Percentiles rank a stretch among this genome's conserved stretches.
Conservation (phyloP, 2,888 invertebrate genomes). For the Quadroppia sp. region DNA sequence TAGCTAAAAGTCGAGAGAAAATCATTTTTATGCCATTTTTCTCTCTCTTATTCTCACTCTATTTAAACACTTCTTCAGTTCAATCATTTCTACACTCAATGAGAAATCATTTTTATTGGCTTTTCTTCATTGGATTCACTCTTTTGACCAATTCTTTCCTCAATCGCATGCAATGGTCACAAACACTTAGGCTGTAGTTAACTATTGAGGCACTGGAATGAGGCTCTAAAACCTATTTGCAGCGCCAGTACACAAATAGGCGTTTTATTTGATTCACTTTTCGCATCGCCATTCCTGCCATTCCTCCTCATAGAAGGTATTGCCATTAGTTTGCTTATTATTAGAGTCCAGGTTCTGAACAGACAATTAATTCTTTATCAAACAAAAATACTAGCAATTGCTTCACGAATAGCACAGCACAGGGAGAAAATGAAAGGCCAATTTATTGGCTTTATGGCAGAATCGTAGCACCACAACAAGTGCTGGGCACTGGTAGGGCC, state of each 20-base stretch:
- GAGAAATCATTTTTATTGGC: too few relatives aligned
- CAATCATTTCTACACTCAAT: neutral
- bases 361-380: slow-evolving; percentile 26
- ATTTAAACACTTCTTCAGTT: slow-evolving; percentile 9
- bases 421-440: neutral
- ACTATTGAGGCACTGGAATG: neutral
- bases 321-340: slow-evolving; percentile 10
- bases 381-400: slow-evolving; percentile 25
- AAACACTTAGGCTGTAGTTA: neutral
- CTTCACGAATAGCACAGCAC: neutral
- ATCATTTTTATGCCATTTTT: slow-evolving; percentile 16
- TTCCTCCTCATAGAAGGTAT: slow-evolving; percentile 4
- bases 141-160: neutral
- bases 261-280: neutral
- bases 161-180: neutral
- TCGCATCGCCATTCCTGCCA: neutral
- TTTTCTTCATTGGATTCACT: slow-evolving; percentile 6
- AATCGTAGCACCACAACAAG: neutral
- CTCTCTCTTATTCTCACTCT: neutral
- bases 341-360: slow-evolving; percentile 12
- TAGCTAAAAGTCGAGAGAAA: slow-evolving; percentile 3
- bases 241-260: slow-evolving; percentile 19
- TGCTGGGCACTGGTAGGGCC: neutral
- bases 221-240: neutral
- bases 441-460: slow-evolving; percentile 4